Conservation (phyloP, 2,797 vertebrate genomes). For the Pseudocheirus occidentalis region DNA sequence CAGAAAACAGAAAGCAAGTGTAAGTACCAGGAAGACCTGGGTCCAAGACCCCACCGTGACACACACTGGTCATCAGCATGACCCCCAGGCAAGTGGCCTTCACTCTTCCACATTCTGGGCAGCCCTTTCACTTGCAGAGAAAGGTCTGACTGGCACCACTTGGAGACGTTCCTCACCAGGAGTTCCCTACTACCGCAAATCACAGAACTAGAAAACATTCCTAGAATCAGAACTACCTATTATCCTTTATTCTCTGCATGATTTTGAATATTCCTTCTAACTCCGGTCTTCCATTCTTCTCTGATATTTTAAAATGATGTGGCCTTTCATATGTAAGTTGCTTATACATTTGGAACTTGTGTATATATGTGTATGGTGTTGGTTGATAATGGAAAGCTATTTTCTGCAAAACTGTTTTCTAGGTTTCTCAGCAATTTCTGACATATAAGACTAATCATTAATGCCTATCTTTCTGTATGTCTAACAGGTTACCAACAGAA, state of each 20-base stretch:
- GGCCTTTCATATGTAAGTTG: not conserved
- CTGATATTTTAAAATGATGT: not conserved
- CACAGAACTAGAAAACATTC: not conserved
- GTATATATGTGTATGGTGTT: not conserved
- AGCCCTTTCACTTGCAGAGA: not conserved
- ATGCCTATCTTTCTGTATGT: not conserved
- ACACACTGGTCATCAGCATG: not conserved
- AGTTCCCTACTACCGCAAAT: not conserved
- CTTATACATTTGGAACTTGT: not conserved
- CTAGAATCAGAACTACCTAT: not conserved
- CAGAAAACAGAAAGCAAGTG: not conserved
- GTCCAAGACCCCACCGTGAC: not conserved
- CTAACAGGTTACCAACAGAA: not conserved
- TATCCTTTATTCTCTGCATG: not conserved
- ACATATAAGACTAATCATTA: not conserved
- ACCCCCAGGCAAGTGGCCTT: not conserved
- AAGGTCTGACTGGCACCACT: not conserved
- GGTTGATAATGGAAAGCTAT: not conserved
- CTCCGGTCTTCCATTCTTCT: not conserved
- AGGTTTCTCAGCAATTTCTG: not conserved
- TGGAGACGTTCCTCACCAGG: not conserved
- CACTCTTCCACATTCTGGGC: not conserved
- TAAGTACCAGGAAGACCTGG: not conserved
- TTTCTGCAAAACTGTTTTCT: not conserved
- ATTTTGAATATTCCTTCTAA: not conserved